A percentile compares a stretch with the other conserved stretches of the same genome.
Evolutionary conservation across 1,140 invertebrate genomes (phyloP).

Genomic region (Eurosta solidaginis): DNA sequence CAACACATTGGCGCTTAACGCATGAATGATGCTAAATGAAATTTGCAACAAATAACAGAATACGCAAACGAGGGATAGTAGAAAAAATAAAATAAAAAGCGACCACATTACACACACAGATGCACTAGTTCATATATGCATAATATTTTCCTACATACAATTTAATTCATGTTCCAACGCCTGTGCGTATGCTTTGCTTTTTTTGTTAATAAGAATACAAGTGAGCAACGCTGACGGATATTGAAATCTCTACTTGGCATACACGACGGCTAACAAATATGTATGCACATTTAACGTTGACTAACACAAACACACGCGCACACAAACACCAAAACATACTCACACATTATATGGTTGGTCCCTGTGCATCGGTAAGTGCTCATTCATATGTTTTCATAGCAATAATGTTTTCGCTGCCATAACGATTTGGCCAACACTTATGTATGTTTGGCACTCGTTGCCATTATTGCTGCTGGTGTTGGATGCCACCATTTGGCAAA

Average conservation of each 20-base stretch:
- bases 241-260: slow-evolving; percentile 25
- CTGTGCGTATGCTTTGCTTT: slow-evolving; percentile 5
- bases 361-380: background rate
- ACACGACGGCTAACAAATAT: slow-evolving; percentile 16
- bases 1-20: background rate
- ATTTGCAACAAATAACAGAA: slow-evolving; percentile 13
- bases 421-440: slow-evolving; percentile 23
- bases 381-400: slow-evolving; percentile 13
- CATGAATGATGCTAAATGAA: slow-evolving; percentile 26
- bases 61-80: background rate
- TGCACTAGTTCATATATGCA: too few species aligned
- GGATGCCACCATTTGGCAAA: slow-evolving; percentile 11
- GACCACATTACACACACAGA: background rate
- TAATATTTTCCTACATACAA: too few species aligned
- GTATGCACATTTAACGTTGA: background rate
- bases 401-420: slow-evolving; percentile 16
- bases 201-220: background rate
- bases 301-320: background rate
- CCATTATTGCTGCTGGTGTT: background rate
- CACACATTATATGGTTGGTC: too few species aligned
- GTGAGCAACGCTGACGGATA: background rate
- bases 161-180: slow-evolving; percentile 23
- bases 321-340: background rate
- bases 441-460: slow-evolving; percentile 12
- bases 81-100: background rate